Evolutionary conservation across 2,888 invertebrate genomes (phyloP).

Genomic region (Gymnocheta viridis): DNA sequence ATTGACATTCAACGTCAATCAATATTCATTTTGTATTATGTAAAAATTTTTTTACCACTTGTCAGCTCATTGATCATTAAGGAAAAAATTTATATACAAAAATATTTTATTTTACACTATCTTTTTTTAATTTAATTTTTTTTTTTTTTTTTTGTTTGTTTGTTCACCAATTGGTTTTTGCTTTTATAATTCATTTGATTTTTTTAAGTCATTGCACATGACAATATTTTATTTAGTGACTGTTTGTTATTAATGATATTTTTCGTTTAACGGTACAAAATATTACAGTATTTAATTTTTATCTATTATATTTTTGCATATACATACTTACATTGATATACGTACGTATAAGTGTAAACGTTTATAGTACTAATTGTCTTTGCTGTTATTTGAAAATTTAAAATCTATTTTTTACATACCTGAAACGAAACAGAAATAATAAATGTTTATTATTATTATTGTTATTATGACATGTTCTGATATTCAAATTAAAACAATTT

Average conservation of each 20-base stretch:
- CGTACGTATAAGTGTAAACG: not conserved
- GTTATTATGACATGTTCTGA: too few relatives aligned
- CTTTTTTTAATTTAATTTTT: not conserved
- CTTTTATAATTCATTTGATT: constrained; percentile 40
- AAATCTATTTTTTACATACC: constrained; percentile 47
- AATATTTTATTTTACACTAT: constrained; percentile 10
- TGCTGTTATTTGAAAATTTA: not conserved
- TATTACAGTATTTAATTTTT: constrained; percentile 5
- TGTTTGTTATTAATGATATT: constrained; percentile 5
- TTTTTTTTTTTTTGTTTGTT: constrained; percentile 14
- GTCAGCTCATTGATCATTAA: constrained; percentile 55
- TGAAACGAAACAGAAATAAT: constrained; percentile 38
- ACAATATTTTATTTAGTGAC: constrained; percentile 54
- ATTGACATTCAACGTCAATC: constrained; percentile 67
- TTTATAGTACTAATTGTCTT: not conserved
- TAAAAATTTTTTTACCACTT: constrained; percentile 17
- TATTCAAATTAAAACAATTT: too few relatives aligned
- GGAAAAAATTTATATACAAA: constrained; percentile 6
- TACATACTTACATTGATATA: not conserved
- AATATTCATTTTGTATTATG: constrained; percentile 54
- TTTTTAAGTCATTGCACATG: constrained; percentile 58
- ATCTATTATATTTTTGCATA: too few relatives aligned
- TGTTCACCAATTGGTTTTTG: constrained; percentile 27
- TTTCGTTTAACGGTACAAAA: constrained; percentile 28
- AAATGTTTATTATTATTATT: not conserved